Evolutionary conservation across 2,888 invertebrate genomes (phyloP).

Genomic region (Ligdia adustata): DNA sequence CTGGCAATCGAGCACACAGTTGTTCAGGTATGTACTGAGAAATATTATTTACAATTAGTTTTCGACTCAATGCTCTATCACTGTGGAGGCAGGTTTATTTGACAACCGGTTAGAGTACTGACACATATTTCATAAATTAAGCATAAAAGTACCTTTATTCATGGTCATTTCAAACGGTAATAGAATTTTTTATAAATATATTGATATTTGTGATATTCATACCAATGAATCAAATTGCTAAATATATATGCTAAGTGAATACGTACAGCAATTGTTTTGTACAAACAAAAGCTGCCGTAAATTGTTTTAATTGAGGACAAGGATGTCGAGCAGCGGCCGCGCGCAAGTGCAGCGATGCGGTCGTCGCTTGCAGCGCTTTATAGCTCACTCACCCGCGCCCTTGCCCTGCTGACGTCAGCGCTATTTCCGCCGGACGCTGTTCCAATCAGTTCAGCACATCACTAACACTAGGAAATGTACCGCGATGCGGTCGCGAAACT

Average conservation of each 20-base stretch:
- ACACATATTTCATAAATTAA: neutral
- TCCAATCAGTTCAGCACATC: slow-evolving; percentile 63
- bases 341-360: slow-evolving; percentile 40
- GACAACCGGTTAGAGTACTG: neutral
- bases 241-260: too few species aligned
- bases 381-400: slow-evolving; percentile 60
- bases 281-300: slow-evolving; percentile 68
- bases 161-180: too few species aligned
- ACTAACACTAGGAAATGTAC: slow-evolving; percentile 72
- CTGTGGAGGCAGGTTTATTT: slow-evolving; percentile 1
- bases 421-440: slow-evolving; percentile 56
- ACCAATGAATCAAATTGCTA: too few species aligned
- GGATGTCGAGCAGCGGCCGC: slow-evolving; percentile 65
- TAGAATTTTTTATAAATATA: too few species aligned
- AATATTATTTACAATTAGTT: neutral
- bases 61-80: neutral
- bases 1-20: slow-evolving; percentile 5
- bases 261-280: slow-evolving; percentile 62
- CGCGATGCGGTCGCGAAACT: slow-evolving; percentile 58
- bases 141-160: too few species aligned
- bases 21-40: neutral
- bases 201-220: too few species aligned
- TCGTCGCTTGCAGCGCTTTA: slow-evolving; percentile 43
- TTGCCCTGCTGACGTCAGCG: slow-evolving; percentile 50
- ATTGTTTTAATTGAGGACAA: slow-evolving; percentile 79